Evolutionary conservation across 2,113 vertebrate species (phyloP).

Genomic region (Elanoides forficatus): DNA sequence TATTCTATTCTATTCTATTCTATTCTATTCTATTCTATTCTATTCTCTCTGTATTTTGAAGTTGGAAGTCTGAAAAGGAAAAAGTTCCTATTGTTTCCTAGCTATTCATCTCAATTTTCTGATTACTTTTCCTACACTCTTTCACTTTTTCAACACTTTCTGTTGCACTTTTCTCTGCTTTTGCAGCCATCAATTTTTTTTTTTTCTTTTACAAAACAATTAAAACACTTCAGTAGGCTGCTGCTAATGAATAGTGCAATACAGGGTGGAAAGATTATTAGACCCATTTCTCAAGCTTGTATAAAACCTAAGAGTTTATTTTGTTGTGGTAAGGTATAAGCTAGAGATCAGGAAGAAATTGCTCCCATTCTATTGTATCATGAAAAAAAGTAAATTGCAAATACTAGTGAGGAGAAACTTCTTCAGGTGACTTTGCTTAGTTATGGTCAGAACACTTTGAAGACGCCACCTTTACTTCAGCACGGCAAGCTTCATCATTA

Average conservation of each 20-base stretch:
- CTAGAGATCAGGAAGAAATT: not conserved
- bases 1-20: no score
- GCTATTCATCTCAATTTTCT: not conserved
- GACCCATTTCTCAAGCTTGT: no score
- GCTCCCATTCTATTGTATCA: not conserved
- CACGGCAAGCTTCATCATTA: not conserved
- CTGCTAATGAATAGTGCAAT: not conserved
- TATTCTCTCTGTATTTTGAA: not conserved
- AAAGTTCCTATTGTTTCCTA: not conserved
- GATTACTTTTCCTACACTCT: not conserved
- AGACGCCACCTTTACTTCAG: not conserved
- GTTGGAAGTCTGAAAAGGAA: not conserved
- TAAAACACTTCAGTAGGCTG: not conserved
- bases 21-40: not conserved
- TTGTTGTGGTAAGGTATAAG: not conserved
- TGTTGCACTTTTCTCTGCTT: not conserved
- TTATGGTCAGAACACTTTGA: not conserved
- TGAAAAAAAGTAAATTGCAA: not conserved
- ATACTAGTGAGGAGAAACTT: not conserved
- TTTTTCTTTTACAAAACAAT: not conserved
- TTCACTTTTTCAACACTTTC: not conserved
- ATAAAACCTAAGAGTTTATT: not conserved
- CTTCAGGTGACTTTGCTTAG: not conserved
- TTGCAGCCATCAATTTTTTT: not conserved
- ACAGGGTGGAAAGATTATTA: no score